Conservation (phyloP, 2,888 invertebrate genomes). For the Dasysyrphus tricinctus region DNA sequence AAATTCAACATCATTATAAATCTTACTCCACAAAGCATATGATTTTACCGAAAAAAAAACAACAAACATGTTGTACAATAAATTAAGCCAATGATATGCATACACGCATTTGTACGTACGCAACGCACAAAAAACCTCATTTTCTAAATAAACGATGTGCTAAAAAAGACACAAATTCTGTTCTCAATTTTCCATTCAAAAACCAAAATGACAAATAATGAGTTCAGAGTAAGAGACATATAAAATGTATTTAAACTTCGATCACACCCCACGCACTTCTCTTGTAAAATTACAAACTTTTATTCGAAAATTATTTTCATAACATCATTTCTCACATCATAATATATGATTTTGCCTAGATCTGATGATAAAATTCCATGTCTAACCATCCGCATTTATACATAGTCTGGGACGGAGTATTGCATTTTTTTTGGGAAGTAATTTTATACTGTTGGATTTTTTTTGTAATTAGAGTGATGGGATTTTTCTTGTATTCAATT, state of each 20-base stretch:
- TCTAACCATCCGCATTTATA: constrained; percentile 48
- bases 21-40: constrained; percentile 13
- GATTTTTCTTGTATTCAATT: too few species aligned
- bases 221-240: constrained; percentile 20
- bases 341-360: not conserved
- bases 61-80: constrained; percentile 40
- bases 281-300: constrained; percentile 45
- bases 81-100: constrained; percentile 36
- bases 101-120: not conserved
- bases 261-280: not conserved
- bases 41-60: not conserved
- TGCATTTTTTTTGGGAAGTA: not conserved
- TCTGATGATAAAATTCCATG: constrained; percentile 32
- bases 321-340: constrained; percentile 20
- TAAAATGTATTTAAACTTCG: constrained; percentile 18
- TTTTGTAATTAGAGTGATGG: not conserved
- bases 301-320: constrained; percentile 54
- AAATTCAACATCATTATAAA: constrained; percentile 25
- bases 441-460: not conserved
- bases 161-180: constrained; percentile 54
- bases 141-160: constrained; percentile 51
- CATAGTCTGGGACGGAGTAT: not conserved
- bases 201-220: constrained; percentile 62
- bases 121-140: constrained; percentile 41
- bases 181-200: constrained; percentile 54